These are phyloP conservation scores for Hippoglossus stenolepis DNA, from an alignment of 2,113 vertebrate species.

Conservation along the genomic window DNA sequence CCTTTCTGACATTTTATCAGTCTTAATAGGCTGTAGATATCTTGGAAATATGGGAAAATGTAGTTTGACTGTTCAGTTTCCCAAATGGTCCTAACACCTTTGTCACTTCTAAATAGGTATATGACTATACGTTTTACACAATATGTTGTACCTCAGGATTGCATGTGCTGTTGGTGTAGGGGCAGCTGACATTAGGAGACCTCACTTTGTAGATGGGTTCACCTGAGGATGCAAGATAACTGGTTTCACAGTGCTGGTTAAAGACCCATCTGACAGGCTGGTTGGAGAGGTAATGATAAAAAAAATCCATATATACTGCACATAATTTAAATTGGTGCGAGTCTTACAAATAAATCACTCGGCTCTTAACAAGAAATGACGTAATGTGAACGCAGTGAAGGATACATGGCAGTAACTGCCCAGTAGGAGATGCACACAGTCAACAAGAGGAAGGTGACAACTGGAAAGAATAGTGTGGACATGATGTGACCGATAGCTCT, in stretches of 20 bases:
- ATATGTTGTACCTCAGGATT: constrained; percentile 82
- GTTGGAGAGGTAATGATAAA: background rate
- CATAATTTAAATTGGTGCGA: background rate
- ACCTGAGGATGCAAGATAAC: constrained; percentile 91
- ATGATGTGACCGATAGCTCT: constrained; percentile 91
- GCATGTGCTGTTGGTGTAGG: constrained; percentile 87
- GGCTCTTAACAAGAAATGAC: background rate
- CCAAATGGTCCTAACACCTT: background rate
- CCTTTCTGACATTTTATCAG: background rate
- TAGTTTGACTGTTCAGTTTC: background rate
- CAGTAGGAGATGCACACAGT: constrained; percentile 91
- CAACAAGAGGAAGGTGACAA: constrained; percentile 90
- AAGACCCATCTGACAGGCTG: constrained; percentile 14
- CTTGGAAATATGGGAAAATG: too few species aligned
- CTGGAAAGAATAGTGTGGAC: constrained; percentile 89
- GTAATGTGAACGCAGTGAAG: constrained; percentile 65
- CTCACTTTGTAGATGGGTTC: constrained; percentile 90
- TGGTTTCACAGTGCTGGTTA: constrained; percentile 56
- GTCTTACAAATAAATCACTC: background rate
- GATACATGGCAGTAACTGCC: constrained; percentile 92
- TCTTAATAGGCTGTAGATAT: background rate
- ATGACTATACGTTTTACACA: background rate
- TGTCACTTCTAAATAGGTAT: background rate
- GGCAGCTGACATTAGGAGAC: constrained; percentile 83
- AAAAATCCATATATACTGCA: background rate